Conservation (phyloP, 1,140 invertebrate species). For the Globodera rostochiensis region DNA sequence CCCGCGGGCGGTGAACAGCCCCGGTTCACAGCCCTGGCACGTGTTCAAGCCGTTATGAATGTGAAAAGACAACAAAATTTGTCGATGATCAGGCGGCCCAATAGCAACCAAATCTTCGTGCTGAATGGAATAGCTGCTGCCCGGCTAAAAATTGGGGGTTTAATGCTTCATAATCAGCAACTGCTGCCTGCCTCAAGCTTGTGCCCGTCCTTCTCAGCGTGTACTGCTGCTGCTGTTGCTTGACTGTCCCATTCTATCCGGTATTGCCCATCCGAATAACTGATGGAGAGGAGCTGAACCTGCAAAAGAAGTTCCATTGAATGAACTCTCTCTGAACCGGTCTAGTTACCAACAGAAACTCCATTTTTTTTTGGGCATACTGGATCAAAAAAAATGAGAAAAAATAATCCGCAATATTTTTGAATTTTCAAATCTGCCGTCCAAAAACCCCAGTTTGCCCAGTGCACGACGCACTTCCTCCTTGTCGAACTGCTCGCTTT, state of each 20-base stretch:
- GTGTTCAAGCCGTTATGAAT: slow-evolving; percentile 30
- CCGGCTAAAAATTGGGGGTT: not conserved
- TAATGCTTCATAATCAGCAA: not conserved
- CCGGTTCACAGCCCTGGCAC: slow-evolving; percentile 29
- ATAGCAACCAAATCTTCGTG: slow-evolving; percentile 7
- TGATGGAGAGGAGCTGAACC: not conserved
- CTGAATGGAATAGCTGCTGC: not conserved
- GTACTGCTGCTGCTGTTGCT: not conserved
- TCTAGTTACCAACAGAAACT: no score
- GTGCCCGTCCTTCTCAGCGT: not conserved
- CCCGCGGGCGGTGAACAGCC: not conserved
- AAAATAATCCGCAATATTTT: not conserved
- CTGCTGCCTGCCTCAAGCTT: not conserved
- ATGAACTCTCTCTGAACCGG: no score
- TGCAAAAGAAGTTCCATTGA: no score
- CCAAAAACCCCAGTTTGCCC: no score
- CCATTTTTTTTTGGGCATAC: no score
- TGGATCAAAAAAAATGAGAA: not conserved
- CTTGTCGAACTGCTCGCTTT: not conserved
- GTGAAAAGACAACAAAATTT: slow-evolving; percentile 1
- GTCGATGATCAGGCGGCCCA: not conserved
- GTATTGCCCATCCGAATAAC: not conserved
- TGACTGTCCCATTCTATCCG: not conserved
- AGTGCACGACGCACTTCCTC: not conserved
- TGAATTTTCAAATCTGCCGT: not conserved